These are phyloP conservation scores for Orthonyx spaldingii DNA, from an alignment of 2,113 vertebrate genomes.

Conservation along the genomic window DNA sequence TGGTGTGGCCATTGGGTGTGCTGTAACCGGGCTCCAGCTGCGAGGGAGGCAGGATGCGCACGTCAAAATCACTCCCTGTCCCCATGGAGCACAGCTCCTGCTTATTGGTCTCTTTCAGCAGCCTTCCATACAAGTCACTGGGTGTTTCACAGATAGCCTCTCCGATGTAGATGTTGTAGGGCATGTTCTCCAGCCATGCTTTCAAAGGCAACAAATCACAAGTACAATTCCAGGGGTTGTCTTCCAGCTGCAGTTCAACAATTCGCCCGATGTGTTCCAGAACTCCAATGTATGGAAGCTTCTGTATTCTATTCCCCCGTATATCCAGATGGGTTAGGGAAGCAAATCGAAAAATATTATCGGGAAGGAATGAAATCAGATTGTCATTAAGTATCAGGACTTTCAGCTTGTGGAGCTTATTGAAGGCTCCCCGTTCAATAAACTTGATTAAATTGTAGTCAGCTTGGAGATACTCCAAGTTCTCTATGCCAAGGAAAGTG, in stretches of 20 bases:
- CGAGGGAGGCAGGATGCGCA: constrained; percentile 84
- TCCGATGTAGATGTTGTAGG: constrained; percentile 97
- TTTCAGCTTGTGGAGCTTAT: constrained; percentile 97
- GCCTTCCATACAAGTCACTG: constrained; percentile 91
- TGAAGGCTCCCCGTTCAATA: constrained; percentile 97
- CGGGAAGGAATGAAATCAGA: constrained; percentile 91
- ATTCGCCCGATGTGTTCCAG: constrained; percentile 96
- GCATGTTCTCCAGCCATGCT: constrained; percentile 99
- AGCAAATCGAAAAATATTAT: constrained; percentile 98
- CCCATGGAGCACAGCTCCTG: constrained; percentile 96
- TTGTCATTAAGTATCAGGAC: constrained; percentile 98
- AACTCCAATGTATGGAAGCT: constrained; percentile 94
- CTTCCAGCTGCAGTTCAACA: constrained; percentile 93
- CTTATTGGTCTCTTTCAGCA: constrained; percentile 95
- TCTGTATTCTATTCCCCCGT: constrained; percentile 95
- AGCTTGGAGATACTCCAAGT: constrained; percentile 99
- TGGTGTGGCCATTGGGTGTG: constrained; percentile 78
- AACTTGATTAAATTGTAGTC: constrained; percentile 99
- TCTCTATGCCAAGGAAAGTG: constrained; percentile 97
- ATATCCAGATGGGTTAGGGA: constrained; percentile 98
- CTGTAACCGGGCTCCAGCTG: constrained; percentile 81
- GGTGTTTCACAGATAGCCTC: constrained; percentile 97
- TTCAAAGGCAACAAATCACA: constrained; percentile 95
- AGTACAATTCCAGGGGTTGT: constrained; percentile 99
- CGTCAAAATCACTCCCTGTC: constrained; percentile 91